Evolutionary conservation across 2,113 vertebrate species (phyloP), one percentile per base, ranked within the genome.

Genomic region (Phoenicopterus ruber): DNA sequence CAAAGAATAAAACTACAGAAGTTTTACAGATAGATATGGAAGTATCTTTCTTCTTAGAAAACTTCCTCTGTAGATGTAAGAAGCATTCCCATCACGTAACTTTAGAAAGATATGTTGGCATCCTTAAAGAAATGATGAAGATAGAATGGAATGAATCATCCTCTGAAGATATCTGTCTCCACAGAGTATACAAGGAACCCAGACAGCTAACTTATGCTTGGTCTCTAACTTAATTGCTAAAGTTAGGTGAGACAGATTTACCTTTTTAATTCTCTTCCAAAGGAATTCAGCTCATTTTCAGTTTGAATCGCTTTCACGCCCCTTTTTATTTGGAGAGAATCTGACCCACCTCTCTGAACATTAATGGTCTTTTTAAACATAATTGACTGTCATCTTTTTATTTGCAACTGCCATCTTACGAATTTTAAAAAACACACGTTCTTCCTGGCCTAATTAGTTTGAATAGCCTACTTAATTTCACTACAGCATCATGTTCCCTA

Each of bases 391-490:
- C 63, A 79, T 80, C 13, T 77, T 92, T 94, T 82, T 86, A 77
- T 95, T 90, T 94, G n/a, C 44, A 82, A 83, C 42, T 81, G 20
- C 29, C 24, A 49, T 73, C 16, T 62, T 74, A 88, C 44, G 44
- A 95, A 88, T 88, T 87, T 55, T 14, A 71, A 88, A 94, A 94
- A 85, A 6, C 28, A 50, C 18, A 58, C 50, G 46, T 88, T 85
- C 44, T 72, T 70, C 54, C 15, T 55, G 52, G 36, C 21, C 22
- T 92, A 82, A 88, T 95, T 92, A 82, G 28, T 82, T 89, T 88
- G 81, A 95, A 82, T 73, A 86, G 36, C 69, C 57, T 66, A 67
- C 80, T 90, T 94, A 83, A 83, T 94, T 93, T 96, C 92, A 80
- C 32, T 84, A 55, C 22, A 88, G 21, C 58, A 65, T 82, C 49